These are phyloP conservation scores for Brotogeris chrysoptera DNA, from an alignment of 2,797 vertebrate genomes.

Conservation along the genomic window DNA sequence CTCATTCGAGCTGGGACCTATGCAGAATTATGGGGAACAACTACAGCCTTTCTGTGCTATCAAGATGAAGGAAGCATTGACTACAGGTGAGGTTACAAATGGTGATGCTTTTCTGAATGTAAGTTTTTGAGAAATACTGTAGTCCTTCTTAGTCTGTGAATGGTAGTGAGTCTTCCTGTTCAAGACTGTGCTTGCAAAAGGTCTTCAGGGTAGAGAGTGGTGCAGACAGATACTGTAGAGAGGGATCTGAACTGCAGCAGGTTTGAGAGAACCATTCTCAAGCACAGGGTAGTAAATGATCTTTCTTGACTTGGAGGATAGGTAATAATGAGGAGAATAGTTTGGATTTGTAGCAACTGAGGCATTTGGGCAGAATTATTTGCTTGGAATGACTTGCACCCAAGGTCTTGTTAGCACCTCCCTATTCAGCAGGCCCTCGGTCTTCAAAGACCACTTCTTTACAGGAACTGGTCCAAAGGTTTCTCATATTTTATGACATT, in stretches of 20 bases:
- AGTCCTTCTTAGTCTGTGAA: neutral
- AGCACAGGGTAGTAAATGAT: neutral
- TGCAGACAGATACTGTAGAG: neutral
- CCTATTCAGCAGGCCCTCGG: neutral
- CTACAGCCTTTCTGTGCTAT: conserved; percentile 88
- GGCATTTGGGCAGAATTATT: neutral
- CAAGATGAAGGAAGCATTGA: conserved; percentile 95
- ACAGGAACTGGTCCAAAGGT: neutral
- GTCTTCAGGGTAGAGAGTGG: neutral
- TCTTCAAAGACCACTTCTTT: neutral
- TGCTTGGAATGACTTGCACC: neutral
- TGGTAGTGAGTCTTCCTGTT: neutral
- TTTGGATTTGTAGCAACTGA: neutral
- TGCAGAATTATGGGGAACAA: conserved; percentile 69
- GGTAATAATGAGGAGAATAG: neutral
- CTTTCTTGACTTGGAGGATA: neutral
- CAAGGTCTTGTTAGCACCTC: neutral
- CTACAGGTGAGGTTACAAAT: conserved; percentile 82
- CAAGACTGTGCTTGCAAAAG: neutral
- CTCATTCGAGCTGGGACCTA: conserved; percentile 83
- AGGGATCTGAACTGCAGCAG: neutral
- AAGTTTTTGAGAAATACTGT: neutral
- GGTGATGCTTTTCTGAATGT: neutral
- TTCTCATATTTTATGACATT: neutral
- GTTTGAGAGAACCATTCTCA: neutral